phyloP scores from a whole-genome alignment of 2,797 vertebrate species.

The Masticophis lateralis region DNA sequence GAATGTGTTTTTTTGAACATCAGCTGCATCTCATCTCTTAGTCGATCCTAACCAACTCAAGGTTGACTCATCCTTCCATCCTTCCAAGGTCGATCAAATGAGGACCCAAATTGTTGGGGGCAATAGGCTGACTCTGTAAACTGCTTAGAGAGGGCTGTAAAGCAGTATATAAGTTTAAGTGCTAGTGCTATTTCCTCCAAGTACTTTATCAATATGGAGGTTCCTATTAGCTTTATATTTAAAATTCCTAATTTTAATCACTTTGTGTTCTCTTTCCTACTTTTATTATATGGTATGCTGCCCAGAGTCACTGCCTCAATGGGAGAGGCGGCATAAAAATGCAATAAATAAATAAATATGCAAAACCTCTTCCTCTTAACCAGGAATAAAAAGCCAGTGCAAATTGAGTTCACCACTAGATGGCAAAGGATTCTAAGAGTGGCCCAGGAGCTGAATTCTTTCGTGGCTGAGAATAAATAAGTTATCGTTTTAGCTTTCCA shows the following conservation, averaged over 20 bases:
- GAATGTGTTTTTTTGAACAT: not conserved
- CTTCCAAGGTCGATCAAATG: not conserved
- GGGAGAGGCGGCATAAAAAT: too few species aligned
- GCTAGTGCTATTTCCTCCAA: too few species aligned
- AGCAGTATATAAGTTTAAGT: too few species aligned
- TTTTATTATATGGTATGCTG: too few species aligned
- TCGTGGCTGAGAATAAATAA: not conserved
- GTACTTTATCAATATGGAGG: too few species aligned
- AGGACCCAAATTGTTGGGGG: not conserved
- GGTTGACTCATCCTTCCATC: too few species aligned
- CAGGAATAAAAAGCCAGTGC: not conserved
- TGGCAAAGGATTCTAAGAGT: constrained; percentile 39
- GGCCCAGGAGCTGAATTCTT: not conserved
- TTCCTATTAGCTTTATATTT: too few species aligned
- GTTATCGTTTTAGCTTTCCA: too few species aligned
- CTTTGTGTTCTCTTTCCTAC: too few species aligned
- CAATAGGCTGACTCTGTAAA: not conserved
- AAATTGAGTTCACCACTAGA: constrained; percentile 32
- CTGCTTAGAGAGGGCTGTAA: not conserved
- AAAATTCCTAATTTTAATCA: too few species aligned
- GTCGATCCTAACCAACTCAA: too few species aligned
- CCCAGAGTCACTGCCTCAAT: too few species aligned
- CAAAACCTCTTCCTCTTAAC: not conserved
- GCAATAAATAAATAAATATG: not conserved
- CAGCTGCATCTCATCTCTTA: not conserved